A percentile compares a stretch with the other conserved stretches of the same genome.
These are phyloP conservation scores for Diaperis boleti DNA, from an alignment of 2,888 invertebrate genomes.

Conservation along the genomic window DNA sequence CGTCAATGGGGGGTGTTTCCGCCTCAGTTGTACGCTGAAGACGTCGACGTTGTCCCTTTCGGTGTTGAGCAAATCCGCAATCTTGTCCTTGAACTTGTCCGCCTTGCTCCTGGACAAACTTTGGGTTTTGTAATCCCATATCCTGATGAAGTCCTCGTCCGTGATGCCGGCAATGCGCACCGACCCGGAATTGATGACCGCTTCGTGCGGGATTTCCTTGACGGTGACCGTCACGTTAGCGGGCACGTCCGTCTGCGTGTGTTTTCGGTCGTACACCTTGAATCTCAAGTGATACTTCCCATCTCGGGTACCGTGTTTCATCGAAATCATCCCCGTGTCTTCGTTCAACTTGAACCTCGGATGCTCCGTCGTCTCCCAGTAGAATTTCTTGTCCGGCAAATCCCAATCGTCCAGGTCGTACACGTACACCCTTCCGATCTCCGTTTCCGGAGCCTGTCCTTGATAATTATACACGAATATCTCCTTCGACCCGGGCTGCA, in stretches of 20 bases:
- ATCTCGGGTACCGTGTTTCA: constrained; percentile 92
- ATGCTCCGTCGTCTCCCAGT: constrained; percentile 91
- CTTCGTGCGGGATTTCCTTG: constrained; percentile 94
- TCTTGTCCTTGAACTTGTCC: constrained; percentile 89
- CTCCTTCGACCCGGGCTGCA: constrained; percentile 97
- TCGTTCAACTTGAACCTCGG: constrained; percentile 87
- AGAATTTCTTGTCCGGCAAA: constrained; percentile 96
- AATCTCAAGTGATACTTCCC: constrained; percentile 86
- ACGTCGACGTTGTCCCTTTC: constrained; percentile 93
- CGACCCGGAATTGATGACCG: constrained; percentile 95
- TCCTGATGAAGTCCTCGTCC: constrained; percentile 95
- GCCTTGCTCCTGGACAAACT: constrained; percentile 88
- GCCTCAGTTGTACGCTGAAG: constrained; percentile 93
- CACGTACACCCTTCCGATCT: constrained; percentile 87
- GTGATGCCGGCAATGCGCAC: constrained; percentile 93
- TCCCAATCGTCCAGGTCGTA: constrained; percentile 99
- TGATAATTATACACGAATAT: constrained; percentile 98
- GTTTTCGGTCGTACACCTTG: constrained; percentile 91
- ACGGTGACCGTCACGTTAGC: constrained; percentile 97
- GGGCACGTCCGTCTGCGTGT: constrained; percentile 93
- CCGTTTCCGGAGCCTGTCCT: constrained; percentile 66
- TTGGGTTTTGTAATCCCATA: constrained; percentile 92
- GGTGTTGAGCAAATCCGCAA: constrained; percentile 87
- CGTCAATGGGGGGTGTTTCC: constrained; percentile 88
- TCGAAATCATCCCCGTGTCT: constrained; percentile 94